Conservation (phyloP, 2,888 invertebrate species). For the Orthonychiurus folsomi region DNA sequence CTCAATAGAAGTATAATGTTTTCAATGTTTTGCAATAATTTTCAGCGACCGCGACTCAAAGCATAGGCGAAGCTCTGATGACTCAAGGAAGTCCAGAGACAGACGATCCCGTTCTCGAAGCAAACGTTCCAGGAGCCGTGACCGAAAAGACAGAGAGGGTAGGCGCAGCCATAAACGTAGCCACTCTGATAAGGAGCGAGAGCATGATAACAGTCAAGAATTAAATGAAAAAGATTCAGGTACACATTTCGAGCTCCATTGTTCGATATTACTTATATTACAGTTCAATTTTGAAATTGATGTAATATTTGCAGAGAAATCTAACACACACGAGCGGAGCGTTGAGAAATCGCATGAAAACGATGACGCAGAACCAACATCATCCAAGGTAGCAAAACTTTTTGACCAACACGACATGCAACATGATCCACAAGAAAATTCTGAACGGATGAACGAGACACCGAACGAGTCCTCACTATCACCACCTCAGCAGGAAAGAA, state of each 20-base stretch:
- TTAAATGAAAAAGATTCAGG: background rate
- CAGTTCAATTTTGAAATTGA: too few species aligned
- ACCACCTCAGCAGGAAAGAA: background rate
- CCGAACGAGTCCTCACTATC: background rate
- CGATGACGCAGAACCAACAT: background rate
- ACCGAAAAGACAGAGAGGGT: constrained; percentile 20
- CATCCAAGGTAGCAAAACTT: too few species aligned
- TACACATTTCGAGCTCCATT: too few species aligned
- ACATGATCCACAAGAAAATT: background rate
- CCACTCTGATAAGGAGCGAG: background rate
- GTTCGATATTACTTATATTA: background rate
- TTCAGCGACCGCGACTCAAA: constrained; percentile 14
- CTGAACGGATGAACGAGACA: background rate
- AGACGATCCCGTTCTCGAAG: constrained; percentile 25
- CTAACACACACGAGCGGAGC: background rate
- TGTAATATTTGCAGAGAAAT: background rate
- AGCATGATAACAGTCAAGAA: too few species aligned
- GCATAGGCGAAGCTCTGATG: constrained; percentile 16
- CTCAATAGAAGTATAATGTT: background rate
- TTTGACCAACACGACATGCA: background rate
- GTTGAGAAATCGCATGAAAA: background rate
- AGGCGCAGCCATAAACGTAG: background rate
- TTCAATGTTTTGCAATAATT: background rate
- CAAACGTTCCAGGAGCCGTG: constrained; percentile 26
- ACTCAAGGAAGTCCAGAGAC: constrained; percentile 20